These are phyloP conservation scores for Steinernema carpocapsae DNA, from an alignment of 2,888 invertebrate genomes.

Conservation along the genomic window DNA sequence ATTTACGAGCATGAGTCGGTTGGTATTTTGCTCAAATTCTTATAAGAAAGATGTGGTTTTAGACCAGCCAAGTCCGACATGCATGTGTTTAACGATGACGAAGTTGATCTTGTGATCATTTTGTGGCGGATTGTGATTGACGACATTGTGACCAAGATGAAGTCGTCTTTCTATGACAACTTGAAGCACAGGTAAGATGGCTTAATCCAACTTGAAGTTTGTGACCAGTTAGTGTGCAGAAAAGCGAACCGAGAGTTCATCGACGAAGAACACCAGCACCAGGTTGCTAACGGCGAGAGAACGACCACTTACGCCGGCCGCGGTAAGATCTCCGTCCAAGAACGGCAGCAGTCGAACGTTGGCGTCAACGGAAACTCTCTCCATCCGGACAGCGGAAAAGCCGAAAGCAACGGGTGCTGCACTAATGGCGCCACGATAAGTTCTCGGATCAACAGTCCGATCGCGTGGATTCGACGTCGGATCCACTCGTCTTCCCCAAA, in stretches of 20 bases:
- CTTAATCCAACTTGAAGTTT: too few relatives aligned
- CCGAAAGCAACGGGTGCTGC: slow-evolving; percentile 6
- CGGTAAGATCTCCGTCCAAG: slow-evolving; percentile 22
- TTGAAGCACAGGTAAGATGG: slow-evolving; percentile 18
- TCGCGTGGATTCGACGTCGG: slow-evolving; percentile 20
- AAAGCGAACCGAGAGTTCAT: slow-evolving; percentile 22
- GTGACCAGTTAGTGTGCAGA: too few relatives aligned
- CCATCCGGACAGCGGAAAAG: slow-evolving; percentile 2
- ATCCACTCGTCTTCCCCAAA: slow-evolving; percentile 20
- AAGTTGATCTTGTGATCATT: slow-evolving; percentile 20
- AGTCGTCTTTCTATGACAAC: slow-evolving; percentile 22
- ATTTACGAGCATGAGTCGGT: slow-evolving; percentile 18
- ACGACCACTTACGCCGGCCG: neutral
- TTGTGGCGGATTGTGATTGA: slow-evolving; percentile 25
- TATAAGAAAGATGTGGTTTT: neutral
- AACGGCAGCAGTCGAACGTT: neutral
- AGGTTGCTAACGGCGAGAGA: neutral
- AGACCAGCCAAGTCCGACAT: slow-evolving; percentile 27
- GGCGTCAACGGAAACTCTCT: neutral
- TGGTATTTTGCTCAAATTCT: neutral
- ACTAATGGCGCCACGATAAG: slow-evolving; percentile 6
- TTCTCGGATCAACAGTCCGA: slow-evolving; percentile 9
- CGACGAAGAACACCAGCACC: slow-evolving; percentile 30
- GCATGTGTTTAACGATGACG: slow-evolving; percentile 9
- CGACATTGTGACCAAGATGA: slow-evolving; percentile 20